phyloP scores from a whole-genome alignment of 2,888 invertebrate genomes.

The Trissolcus brochymenae region DNA sequence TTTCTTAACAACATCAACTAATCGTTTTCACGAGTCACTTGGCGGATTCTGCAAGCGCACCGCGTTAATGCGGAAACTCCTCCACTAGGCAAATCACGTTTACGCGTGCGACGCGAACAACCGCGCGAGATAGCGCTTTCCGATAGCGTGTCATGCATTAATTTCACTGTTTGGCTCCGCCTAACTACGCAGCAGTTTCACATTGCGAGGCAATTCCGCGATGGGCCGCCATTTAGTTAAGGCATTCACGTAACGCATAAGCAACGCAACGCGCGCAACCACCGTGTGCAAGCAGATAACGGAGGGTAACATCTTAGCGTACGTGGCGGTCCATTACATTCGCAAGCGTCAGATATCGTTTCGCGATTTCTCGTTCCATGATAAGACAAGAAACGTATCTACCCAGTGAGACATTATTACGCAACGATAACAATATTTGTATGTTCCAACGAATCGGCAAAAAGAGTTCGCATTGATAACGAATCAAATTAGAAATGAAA shows the following conservation, averaged over 20 bases:
- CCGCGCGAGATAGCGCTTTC: conserved; percentile 65
- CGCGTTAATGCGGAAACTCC: conserved; percentile 67
- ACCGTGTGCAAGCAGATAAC: conserved; percentile 75
- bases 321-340: conserved; percentile 68
- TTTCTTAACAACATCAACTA: conserved; percentile 27
- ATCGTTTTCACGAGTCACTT: conserved; percentile 50
- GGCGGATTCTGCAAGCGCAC: conserved; percentile 36
- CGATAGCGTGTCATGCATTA: conserved; percentile 69
- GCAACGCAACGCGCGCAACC: conserved; percentile 72
- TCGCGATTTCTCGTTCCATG: conserved; percentile 34
- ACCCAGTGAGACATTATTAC: conserved; percentile 28
- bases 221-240: conserved; percentile 70
- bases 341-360: conserved; percentile 57
- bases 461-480: conserved; percentile 31
- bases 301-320: conserved; percentile 70
- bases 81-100: conserved; percentile 73
- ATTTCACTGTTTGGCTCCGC: conserved; percentile 65
- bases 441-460: conserved; percentile 25
- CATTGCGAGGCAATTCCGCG: conserved; percentile 57
- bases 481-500: background rate
- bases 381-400: conserved; percentile 57
- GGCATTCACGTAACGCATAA: conserved; percentile 76
- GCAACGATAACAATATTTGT: conserved; percentile 46
- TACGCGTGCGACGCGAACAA: conserved; percentile 63
- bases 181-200: conserved; percentile 61